These are phyloP conservation scores for Chloroclysta siterata DNA, from an alignment of 2,888 invertebrate genomes.

Conservation along the genomic window DNA sequence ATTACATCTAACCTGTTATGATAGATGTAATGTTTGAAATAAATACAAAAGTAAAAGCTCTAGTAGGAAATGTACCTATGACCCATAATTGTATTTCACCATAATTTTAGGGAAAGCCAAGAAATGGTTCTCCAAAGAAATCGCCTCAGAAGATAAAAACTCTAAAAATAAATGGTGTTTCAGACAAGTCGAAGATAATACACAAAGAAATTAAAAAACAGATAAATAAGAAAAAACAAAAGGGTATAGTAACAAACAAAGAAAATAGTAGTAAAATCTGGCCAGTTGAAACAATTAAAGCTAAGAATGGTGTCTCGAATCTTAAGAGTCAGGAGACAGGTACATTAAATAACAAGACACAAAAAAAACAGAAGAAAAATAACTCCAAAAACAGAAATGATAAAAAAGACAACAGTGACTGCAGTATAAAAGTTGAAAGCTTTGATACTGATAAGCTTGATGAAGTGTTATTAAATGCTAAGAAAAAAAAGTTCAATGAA, in stretches of 20 bases:
- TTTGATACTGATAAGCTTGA: conserved; percentile 59
- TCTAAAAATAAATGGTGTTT: conserved; percentile 16
- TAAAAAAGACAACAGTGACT: conserved; percentile 37
- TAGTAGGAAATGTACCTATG: no score
- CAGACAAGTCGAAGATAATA: conserved; percentile 21
- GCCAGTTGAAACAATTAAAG: neutral
- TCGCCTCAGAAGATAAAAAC: conserved; percentile 9
- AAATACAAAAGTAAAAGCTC: no score
- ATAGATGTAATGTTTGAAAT: no score
- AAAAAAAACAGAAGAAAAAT: conserved; percentile 13
- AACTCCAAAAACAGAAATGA: conserved; percentile 23
- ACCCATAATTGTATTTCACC: no score
- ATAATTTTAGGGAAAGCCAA: conserved; percentile 11
- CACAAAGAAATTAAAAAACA: conserved; percentile 22
- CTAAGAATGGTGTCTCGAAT: conserved; percentile 14
- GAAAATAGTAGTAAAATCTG: conserved; percentile 10
- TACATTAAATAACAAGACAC: conserved; percentile 10
- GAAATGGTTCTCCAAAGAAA: conserved; percentile 13
- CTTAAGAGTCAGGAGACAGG: conserved; percentile 3
- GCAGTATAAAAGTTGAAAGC: conserved; percentile 43
- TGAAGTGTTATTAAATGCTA: conserved; percentile 60
- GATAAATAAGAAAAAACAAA: neutral
- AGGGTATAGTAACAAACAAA: neutral
- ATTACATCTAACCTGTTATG: no score
- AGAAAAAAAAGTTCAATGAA: conserved; percentile 64